A percentile compares a stretch with the other conserved stretches of the same genome.
Conservation (phyloP, 2,113 vertebrate species). For the Carollia perspicillata region DNA sequence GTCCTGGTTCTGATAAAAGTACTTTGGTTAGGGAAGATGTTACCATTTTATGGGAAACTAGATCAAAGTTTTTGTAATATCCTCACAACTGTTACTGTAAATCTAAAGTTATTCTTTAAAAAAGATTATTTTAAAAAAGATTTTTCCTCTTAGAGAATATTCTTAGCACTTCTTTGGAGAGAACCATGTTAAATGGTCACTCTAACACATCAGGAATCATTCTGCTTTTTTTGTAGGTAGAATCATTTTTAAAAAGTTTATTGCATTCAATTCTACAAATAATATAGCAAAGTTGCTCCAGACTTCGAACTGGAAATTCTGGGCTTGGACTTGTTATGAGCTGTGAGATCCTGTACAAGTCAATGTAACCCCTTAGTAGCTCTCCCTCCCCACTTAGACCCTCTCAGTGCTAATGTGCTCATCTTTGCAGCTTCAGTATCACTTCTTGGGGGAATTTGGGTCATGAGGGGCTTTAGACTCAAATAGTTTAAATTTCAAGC, state of each 20-base stretch:
- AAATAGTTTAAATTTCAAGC: not conserved
- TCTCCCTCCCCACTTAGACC: not conserved
- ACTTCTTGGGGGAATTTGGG: not conserved
- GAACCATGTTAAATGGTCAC: not conserved
- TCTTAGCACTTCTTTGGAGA: constrained; percentile 43
- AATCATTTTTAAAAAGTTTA: not conserved
- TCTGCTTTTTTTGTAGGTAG: not conserved
- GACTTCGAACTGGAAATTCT: not conserved
- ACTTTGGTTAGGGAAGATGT: not conserved
- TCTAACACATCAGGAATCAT: not conserved
- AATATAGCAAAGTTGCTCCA: not conserved
- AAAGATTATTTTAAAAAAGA: not conserved
- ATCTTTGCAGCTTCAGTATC: not conserved
- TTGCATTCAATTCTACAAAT: not conserved
- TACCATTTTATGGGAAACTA: not conserved
- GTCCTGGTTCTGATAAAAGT: not conserved
- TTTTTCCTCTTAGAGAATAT: not conserved
- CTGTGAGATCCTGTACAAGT: not conserved
- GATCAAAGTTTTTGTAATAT: not conserved
- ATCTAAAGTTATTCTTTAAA: not conserved
- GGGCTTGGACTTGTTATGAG: not conserved
- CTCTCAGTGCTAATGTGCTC: not conserved
- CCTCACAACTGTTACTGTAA: not conserved
- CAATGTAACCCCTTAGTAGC: not conserved
- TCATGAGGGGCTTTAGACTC: not conserved